Evolutionary conservation across 2,797 vertebrate genomes (phyloP).

Genomic region (Vireo griseus): DNA sequence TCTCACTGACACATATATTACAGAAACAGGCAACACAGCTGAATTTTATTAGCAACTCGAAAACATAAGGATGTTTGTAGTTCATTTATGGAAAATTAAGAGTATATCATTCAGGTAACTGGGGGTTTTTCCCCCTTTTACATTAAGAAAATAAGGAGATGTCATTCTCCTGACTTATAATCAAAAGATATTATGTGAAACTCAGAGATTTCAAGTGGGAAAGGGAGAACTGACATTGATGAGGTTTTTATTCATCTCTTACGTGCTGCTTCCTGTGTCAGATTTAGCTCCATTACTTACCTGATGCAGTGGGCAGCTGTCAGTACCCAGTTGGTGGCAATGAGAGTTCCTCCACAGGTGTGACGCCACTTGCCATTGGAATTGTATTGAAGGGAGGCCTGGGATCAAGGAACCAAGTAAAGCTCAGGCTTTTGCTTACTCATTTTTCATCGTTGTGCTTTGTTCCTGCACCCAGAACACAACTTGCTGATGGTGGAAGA

Average conservation of each 20-base stretch:
- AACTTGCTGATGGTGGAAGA: neutral
- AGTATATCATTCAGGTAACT: neutral
- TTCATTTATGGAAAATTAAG: neutral
- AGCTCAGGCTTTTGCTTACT: neutral
- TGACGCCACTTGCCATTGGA: conserved; percentile 74
- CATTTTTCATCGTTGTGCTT: neutral
- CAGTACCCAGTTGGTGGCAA: conserved; percentile 82
- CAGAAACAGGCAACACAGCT: neutral
- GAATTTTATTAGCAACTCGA: neutral
- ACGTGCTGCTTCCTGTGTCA: neutral
- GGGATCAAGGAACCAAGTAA: neutral
- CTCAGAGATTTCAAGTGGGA: neutral
- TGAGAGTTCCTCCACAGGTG: conserved; percentile 85
- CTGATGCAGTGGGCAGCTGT: conserved; percentile 90
- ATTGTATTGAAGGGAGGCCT: conserved; percentile 85
- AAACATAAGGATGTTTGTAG: neutral
- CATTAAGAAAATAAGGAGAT: neutral
- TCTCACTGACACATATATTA: neutral
- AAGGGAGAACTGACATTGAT: neutral
- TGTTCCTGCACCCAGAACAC: neutral
- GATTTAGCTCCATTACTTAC: conserved; percentile 8
- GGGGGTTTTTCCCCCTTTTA: fast-evolving
- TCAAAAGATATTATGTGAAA: neutral
- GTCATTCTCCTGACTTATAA: neutral
- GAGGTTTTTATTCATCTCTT: fast-evolving